These are phyloP conservation scores for Remorina albescens DNA, from an alignment of 2,797 vertebrate genomes.

Conservation along the genomic window DNA sequence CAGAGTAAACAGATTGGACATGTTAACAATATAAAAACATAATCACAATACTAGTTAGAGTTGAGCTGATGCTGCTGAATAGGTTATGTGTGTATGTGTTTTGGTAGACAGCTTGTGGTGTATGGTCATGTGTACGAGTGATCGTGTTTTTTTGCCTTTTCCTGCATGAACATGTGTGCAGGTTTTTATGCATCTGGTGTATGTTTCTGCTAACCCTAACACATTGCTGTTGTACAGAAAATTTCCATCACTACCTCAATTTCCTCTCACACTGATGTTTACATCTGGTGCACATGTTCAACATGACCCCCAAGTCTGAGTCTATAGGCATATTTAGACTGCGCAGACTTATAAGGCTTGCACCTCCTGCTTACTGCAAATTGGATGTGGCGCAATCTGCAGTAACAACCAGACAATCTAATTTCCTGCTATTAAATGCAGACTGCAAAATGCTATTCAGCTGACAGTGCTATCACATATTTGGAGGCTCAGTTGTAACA, in stretches of 20 bases:
- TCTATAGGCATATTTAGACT: constrained; percentile 35
- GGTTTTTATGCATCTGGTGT: constrained; percentile 12
- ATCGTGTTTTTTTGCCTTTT: constrained; percentile 19
- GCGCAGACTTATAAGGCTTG: constrained; percentile 33
- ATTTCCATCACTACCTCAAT: constrained; percentile 61
- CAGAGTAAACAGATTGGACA: constrained; percentile 28
- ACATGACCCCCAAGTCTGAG: constrained; percentile 29
- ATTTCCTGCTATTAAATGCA: constrained; percentile 68
- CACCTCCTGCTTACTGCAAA: constrained; percentile 48
- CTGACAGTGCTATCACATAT: constrained; percentile 51
- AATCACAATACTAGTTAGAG: constrained; percentile 9
- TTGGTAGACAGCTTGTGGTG: not conserved
- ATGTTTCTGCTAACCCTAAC: constrained; percentile 14
- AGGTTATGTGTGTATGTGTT: not conserved
- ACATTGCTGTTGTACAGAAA: constrained; percentile 37
- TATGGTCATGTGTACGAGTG: not conserved
- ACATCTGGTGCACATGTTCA: constrained; percentile 62
- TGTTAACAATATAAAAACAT: constrained; percentile 15
- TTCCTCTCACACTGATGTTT: constrained; percentile 41
- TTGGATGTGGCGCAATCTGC: constrained; percentile 60
- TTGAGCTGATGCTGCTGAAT: not conserved
- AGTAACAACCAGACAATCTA: constrained; percentile 58
- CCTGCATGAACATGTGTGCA: constrained; percentile 5
- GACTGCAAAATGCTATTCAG: constrained; percentile 57
- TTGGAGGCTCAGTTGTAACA: constrained; percentile 46